Evolutionary conservation across 2,113 vertebrate genomes (phyloP).

Genomic region (Nettapus auritus): DNA sequence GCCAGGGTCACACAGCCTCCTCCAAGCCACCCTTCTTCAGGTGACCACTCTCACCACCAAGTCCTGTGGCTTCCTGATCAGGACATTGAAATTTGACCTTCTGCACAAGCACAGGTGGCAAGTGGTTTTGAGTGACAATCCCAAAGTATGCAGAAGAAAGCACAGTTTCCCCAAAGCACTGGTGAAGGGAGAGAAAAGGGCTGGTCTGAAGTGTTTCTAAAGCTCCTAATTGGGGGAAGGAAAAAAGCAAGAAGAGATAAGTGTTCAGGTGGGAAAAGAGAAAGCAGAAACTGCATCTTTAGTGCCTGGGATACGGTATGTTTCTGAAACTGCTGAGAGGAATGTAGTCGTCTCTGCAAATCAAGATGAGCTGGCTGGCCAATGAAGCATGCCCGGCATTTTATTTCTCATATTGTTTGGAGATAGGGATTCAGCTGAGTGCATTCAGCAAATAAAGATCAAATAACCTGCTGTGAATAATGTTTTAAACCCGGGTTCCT

Average conservation of each 20-base stretch:
- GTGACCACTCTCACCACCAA: not conserved
- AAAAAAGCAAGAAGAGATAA: constrained; percentile 1
- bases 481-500: constrained; percentile 81
- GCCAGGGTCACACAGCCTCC: not conserved
- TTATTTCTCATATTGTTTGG: constrained; percentile 82
- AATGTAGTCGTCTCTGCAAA: constrained; percentile 70
- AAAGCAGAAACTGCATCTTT: constrained; percentile 3
- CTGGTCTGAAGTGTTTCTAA: not conserved
- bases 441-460: constrained; percentile 83
- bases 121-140: not conserved
- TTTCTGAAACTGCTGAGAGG: constrained; percentile 63
- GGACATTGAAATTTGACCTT: not conserved
- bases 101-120: not conserved
- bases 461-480: constrained; percentile 82
- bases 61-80: not conserved
- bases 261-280: not conserved
- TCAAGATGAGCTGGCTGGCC: constrained; percentile 75
- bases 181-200: not conserved
- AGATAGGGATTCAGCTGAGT: constrained; percentile 78
- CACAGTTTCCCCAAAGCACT: not conserved
- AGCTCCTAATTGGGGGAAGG: not conserved
- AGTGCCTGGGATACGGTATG: not conserved
- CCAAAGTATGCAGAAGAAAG: not conserved
- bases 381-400: constrained; percentile 75
- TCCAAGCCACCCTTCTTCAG: not conserved